Evolutionary conservation across 2,113 vertebrate species (phyloP), one percentile per base, ranked within the genome.

Genomic region (Cyprinodon brontotheroides): DNA sequence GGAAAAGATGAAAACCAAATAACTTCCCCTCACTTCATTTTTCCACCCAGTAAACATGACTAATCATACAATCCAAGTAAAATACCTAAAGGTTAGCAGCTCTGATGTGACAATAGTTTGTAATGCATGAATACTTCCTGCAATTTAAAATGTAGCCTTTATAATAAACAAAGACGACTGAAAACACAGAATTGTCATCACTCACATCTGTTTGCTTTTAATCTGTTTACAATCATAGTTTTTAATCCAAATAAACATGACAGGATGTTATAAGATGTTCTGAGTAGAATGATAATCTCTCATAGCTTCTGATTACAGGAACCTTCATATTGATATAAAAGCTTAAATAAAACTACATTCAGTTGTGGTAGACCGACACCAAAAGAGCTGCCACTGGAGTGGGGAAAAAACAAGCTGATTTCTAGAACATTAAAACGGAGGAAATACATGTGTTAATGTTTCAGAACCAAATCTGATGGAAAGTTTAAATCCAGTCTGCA

Each of bases 341-440:
- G 11, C 41, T 66, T 63, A 2, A 11, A 73, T 78, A 77, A 50
- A 87, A 84, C 79, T 88, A 91, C 88, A 88, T 88, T 91, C 85
- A 87, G 45, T 76, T 66, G 61, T 43, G 68, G 63, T 74, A 64
- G 76, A 65, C 41, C 59, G 72, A 77, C 73, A 67, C 83, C 45
- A 84, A n/a, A 83, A 87, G 50, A 89, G 87, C 85, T 89, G 88
- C 91, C 84, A 69, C 15, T 47, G 65, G 64, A 74, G 80, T 77
- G 61, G 77, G 22, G 84, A 74, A 72, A 74, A 8, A 72, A 72
- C 8, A 3, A 3, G 22, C 17, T 47, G 61, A 43, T 75, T 59
- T 20, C 22, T 36, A 63, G 9, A 70, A 72, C 14, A 37, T 8
- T 60, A 7, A 8, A 36, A 1, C 5, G 9, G 11, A 70, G 7